Evolutionary conservation across 2,888 invertebrate species (phyloP).

Genomic region (Clepsis dumicolana): DNA sequence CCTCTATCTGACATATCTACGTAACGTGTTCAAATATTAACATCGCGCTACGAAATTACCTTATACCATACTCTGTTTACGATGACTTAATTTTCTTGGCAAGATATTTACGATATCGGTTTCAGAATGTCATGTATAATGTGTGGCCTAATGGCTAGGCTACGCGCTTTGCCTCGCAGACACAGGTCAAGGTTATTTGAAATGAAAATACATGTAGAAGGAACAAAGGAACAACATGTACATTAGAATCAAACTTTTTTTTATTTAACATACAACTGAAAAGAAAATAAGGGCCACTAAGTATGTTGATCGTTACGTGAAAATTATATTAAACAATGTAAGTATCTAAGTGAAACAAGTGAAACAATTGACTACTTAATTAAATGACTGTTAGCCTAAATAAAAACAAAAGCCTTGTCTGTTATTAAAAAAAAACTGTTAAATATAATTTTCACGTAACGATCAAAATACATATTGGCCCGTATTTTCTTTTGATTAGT

Average conservation of each 20-base stretch:
- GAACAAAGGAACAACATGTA: background rate
- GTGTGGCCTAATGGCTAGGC: background rate
- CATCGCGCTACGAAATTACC: background rate
- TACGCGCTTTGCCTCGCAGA: background rate
- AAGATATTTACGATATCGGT: conserved; percentile 1
- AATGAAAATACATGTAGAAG: background rate
- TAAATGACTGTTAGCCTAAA: too few relatives aligned
- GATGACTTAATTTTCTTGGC: background rate
- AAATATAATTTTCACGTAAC: too few relatives aligned
- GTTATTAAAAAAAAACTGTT: too few relatives aligned
- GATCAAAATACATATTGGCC: too few relatives aligned
- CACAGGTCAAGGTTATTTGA: background rate
- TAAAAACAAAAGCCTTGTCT: too few relatives aligned
- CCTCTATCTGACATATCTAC: background rate
- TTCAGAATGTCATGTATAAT: background rate
- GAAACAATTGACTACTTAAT: too few relatives aligned
- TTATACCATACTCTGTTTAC: background rate
- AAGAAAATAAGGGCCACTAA: too few relatives aligned
- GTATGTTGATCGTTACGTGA: too few relatives aligned
- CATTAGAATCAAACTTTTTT: background rate
- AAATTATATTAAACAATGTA: too few relatives aligned
- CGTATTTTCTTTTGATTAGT: too few relatives aligned
- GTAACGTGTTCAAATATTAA: conserved; percentile 1
- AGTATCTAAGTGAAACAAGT: too few relatives aligned
- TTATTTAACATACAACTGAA: background rate